Percentiles rank a stretch among this genome's conserved stretches.
Evolutionary conservation across 2,888 invertebrate species (phyloP).

Genomic region (Acronicta alni): DNA sequence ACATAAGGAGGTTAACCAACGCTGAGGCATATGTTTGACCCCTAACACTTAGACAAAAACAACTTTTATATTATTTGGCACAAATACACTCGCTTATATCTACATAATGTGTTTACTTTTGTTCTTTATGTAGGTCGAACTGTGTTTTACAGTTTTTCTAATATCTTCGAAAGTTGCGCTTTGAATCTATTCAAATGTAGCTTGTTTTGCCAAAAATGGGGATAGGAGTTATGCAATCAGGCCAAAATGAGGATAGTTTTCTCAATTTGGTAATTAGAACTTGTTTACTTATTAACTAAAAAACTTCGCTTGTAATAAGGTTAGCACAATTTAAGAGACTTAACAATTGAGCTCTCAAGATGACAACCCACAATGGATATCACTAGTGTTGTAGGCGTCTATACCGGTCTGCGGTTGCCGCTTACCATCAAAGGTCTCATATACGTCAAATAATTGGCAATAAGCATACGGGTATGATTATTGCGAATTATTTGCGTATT

Average conservation of each 20-base stretch:
- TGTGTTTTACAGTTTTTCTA: constrained; percentile 9
- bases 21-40: constrained; percentile 1
- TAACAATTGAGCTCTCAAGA: too few species aligned
- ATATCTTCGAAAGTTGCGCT: constrained; percentile 3
- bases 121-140: constrained; percentile 13
- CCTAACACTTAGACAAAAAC: constrained; percentile 12
- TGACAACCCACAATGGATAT: too few species aligned
- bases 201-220: constrained; percentile 6
- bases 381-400: too few species aligned
- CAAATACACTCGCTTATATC: constrained; percentile 17
- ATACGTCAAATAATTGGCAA: too few species aligned
- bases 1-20: constrained; percentile 15
- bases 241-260: neutral
- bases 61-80: constrained; percentile 15
- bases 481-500: too few species aligned
- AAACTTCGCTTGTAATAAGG: too few species aligned
- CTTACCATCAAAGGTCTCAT: too few species aligned
- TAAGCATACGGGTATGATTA: too few species aligned
- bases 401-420: too few species aligned
- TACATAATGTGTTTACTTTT: constrained; percentile 35
- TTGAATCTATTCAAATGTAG: constrained; percentile 10
- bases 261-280: neutral
- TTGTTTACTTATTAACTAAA: neutral
- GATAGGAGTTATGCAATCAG: constrained; percentile 3
- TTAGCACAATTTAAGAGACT: too few species aligned